Conservation (phyloP, 2,888 invertebrate genomes). For the Hirtodrosophila histrioides region DNA sequence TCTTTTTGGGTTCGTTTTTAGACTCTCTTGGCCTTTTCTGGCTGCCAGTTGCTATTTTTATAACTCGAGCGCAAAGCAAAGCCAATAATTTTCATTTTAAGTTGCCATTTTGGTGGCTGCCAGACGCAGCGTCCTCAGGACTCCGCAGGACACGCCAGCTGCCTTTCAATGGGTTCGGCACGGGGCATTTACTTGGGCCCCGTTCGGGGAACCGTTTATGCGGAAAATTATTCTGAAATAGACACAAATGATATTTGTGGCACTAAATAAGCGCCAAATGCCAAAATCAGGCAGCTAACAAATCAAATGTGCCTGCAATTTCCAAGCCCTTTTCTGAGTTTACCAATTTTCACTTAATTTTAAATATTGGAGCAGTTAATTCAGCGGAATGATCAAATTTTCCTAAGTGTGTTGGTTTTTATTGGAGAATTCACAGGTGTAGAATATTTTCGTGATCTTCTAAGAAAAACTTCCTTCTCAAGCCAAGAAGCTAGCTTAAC, state of each 20-base stretch:
- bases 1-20: no score
- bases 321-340: no score
- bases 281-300: conserved; percentile 40
- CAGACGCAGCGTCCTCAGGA: conserved; percentile 51
- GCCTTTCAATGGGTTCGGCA: background rate
- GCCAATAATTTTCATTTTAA: conserved; percentile 75
- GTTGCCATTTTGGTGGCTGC: conserved; percentile 63
- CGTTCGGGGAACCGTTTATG: conserved; percentile 56
- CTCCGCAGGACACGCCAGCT: conserved; percentile 12
- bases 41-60: conserved; percentile 47
- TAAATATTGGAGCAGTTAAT: background rate
- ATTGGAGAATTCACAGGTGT: no score
- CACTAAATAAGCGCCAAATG: conserved; percentile 47
- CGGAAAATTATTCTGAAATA: conserved; percentile 79
- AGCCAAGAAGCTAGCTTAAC: no score
- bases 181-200: conserved; percentile 15
- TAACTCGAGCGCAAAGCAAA: conserved; percentile 23
- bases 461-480: no score
- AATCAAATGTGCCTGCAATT: conserved; percentile 8
- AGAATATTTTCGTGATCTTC: no score
- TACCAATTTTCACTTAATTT: no score
- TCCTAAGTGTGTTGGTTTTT: no score
- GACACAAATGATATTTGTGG: conserved; percentile 72
- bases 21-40: conserved; percentile 18
- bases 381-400: no score